phyloP scores from a whole-genome alignment of 2,888 invertebrate genomes.

The Apamea monoglypha region DNA sequence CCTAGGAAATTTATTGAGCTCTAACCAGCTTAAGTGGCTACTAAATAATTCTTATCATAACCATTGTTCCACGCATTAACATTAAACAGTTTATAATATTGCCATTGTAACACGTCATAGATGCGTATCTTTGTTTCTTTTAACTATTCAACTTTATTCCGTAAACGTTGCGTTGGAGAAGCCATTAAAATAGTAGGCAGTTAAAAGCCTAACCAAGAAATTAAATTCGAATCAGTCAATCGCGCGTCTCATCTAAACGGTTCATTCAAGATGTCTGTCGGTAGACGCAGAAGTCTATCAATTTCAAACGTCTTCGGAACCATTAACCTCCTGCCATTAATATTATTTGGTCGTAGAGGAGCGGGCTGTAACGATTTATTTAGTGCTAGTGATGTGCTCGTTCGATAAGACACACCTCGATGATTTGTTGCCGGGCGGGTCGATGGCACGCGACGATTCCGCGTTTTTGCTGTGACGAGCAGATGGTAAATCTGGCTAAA shows the following conservation, averaged over 20 bases:
- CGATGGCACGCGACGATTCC: constrained; percentile 80
- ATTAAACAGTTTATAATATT: constrained; percentile 61
- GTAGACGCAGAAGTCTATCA: constrained; percentile 77
- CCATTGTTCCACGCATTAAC: constrained; percentile 62
- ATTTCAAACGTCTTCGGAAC: constrained; percentile 84
- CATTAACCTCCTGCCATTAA: constrained; percentile 85
- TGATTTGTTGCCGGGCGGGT: constrained; percentile 82
- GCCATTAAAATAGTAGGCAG: constrained; percentile 18
- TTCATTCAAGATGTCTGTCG: constrained; percentile 71
- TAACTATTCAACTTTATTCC: constrained; percentile 26
- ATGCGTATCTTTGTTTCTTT: constrained; percentile 56
- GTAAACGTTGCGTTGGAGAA: constrained; percentile 15
- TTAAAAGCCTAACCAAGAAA: constrained; percentile 57
- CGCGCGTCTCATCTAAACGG: constrained; percentile 65
- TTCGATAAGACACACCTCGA: constrained; percentile 84
- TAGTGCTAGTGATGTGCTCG: constrained; percentile 85
- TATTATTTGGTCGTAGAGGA: constrained; percentile 80
- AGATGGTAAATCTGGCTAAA: constrained; percentile 1
- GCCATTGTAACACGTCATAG: constrained; percentile 54
- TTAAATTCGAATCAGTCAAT: constrained; percentile 76
- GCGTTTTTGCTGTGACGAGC: constrained; percentile 51
- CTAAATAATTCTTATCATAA: constrained; percentile 63
- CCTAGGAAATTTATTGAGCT: constrained; percentile 59
- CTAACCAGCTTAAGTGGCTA: constrained; percentile 56
- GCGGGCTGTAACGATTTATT: constrained; percentile 83